Evolutionary conservation across 2,888 invertebrate genomes (phyloP).

Genomic region (Crepidodera aurea): DNA sequence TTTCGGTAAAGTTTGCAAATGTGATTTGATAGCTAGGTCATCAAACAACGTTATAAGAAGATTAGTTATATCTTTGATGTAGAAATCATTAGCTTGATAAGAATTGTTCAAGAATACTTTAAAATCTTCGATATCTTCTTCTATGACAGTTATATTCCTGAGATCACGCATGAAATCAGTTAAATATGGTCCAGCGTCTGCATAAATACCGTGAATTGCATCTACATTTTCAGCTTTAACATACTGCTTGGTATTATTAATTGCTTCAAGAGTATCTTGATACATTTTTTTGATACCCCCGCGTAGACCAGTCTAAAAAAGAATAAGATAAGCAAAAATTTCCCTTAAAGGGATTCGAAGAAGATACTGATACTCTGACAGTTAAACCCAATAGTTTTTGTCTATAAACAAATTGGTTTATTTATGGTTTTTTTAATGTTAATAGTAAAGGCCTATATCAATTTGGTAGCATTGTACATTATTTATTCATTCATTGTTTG

Average conservation of each 20-base stretch:
- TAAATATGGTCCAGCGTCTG: constrained; percentile 76
- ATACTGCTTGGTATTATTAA: constrained; percentile 73
- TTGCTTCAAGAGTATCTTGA: constrained; percentile 62
- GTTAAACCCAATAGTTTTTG: too few species aligned
- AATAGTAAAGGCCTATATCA: too few species aligned
- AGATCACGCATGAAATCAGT: constrained; percentile 77
- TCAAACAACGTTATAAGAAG: constrained; percentile 76
- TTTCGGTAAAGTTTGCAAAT: constrained; percentile 80
- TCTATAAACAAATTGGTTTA: too few species aligned
- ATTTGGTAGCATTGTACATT: too few species aligned
- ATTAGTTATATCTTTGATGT: constrained; percentile 79
- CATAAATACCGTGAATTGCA: constrained; percentile 76
- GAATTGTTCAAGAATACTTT: constrained; percentile 77
- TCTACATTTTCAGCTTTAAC: constrained; percentile 75
- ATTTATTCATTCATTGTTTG: too few species aligned
- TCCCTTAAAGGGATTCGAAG: too few species aligned
- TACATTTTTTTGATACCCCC: constrained; percentile 62
- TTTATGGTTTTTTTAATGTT: too few species aligned
- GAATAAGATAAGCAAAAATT: constrained; percentile 10
- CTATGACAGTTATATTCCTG: constrained; percentile 73
- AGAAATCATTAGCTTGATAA: constrained; percentile 83
- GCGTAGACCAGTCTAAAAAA: constrained; percentile 61
- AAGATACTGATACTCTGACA: too few species aligned
- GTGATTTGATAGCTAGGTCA: constrained; percentile 78
- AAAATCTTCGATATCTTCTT: constrained; percentile 76